Conservation (phyloP, 2,888 invertebrate species). For the Erebia epiphron region DNA sequence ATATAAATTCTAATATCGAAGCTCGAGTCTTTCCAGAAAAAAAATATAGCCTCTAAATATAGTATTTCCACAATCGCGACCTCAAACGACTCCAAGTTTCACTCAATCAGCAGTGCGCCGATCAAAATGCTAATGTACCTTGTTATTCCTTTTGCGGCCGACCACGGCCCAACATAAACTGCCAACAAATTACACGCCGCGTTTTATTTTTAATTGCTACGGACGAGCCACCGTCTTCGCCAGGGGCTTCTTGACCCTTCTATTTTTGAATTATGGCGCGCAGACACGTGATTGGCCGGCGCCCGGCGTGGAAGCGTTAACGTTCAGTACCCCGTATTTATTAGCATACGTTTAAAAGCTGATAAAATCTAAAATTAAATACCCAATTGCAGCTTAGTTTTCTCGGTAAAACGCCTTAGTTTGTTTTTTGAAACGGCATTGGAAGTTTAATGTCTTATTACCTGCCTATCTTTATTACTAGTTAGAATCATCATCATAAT, state of each 20-base stretch:
- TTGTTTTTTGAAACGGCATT: conserved; percentile 16
- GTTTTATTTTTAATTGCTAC: conserved; percentile 80
- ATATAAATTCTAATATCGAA: no score
- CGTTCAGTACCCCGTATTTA: conserved; percentile 51
- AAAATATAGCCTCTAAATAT: no score
- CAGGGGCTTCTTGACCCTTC: conserved; percentile 66
- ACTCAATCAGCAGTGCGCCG: conserved; percentile 73
- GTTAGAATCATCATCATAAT: no score
- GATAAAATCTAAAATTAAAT: conserved; percentile 59
- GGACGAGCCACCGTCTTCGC: conserved; percentile 76
- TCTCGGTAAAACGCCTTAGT: conserved; percentile 37
- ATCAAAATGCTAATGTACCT: conserved; percentile 72
- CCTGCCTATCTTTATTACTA: background rate
- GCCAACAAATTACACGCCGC: conserved; percentile 75
- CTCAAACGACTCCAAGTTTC: conserved; percentile 45
- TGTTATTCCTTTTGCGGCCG: conserved; percentile 66
- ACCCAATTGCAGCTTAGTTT: conserved; percentile 42
- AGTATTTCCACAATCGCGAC: background rate
- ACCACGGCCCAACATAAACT: conserved; percentile 59
- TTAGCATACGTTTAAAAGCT: conserved; percentile 53
- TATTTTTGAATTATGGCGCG: conserved; percentile 77
- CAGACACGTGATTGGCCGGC: conserved; percentile 74
- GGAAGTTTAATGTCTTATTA: background rate
- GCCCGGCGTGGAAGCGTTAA: conserved; percentile 53
- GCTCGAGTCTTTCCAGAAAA: no score